Base-by-base conservation (phyloP, 2,888 invertebrate genomes). In the Hyposoter dolosus region DNA sequence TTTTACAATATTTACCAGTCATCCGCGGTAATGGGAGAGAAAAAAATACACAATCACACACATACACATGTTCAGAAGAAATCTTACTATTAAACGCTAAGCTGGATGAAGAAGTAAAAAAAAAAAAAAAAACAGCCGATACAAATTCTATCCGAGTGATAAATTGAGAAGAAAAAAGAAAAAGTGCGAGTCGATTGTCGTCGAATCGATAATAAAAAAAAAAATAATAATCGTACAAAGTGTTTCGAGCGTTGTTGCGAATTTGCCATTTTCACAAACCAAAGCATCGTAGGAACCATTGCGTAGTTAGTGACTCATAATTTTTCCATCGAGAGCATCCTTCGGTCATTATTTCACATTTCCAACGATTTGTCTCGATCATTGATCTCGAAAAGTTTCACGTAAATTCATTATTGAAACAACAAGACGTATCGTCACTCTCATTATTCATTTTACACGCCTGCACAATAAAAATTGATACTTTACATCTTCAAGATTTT, bases 1-100 rank as follows among this genome's bases (percentile, higher is more conserved):
- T 91, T 92, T 91, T 90, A 90, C 89, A 91, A 90, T 91, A 91
- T 91, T 90, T 90, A 91, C 90, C 90, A 91, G 90, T 91, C 90
- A 90, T 91, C 90, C 89, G 89, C 89, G 89, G 88, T 91, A 90
- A 91, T 89, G 89, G 91, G 89, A 74, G 32, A 53, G 28, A 72
- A 63, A 72, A 75, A 60, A 12, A 15, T 0, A 12, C 4, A 28
- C 15, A 3, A 0, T 10, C 28, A 60, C 56, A 56, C 23, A 56
- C 23, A 23, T 3, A 60, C 23, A 15, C 60, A 15, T 15, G 6
- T 6, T 12, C 12, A 63, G n/a, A 63, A 80, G 74, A 83, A 88
- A 85, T 81, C 80, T 87, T 88, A 78, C 68, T 90, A 90, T 88
- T 91, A 91, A 56, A 90, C 89, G 88, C 88, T 90, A 80, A 65